Base-by-base conservation (phyloP, 2,113 vertebrate species). In the human region DNA sequence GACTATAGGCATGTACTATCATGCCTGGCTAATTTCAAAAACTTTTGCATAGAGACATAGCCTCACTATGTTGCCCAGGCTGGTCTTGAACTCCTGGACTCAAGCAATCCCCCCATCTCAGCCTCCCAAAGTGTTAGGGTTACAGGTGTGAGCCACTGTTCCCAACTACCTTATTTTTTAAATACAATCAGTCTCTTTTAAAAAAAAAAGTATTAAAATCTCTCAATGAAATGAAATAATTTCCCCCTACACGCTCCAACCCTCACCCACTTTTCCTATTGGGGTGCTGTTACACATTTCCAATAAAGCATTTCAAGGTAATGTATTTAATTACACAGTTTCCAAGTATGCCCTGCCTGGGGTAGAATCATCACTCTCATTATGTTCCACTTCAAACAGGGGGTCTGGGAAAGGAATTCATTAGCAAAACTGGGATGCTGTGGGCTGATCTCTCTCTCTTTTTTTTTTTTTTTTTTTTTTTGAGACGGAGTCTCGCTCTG, bases 281-380 rank as follows among this genome's bases (percentile, higher is more conserved):
- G 90, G 88, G 68, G 87, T 87, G 45, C n/a, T 94, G 93, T 94
- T 96, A 14, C 20, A 79, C 92, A 89, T 79, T 95, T 97, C 96
- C 89, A 89, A 66, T 87, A 75, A 97, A 97, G 73, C 98, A 98
- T 81, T 72, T 88, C 93, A 97, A 89, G 97, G 96, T 95, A 98
- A 82, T 97, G 96, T 95, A 98, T 97, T 98, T 98, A 97, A 98
- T 98, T 97, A 98, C 98, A 93, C 14, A 22, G 72, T 82, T 98
- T 98, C 96, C 86, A 95, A 96, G 96, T 91, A 96, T 59, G 52
- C 73, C 43, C 75, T 48, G 59, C 78, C 66, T 94, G 94, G 96
- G 94, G 95, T 97, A 96, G 97, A 98, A 97, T 96, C 97, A 92
- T 96, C 96, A 92, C 40, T 89, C 94, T 98, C 96, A 98, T 98